Base-by-base conservation (phyloP, 2,888 invertebrate genomes). In the Pristionchus mayeri region DNA sequence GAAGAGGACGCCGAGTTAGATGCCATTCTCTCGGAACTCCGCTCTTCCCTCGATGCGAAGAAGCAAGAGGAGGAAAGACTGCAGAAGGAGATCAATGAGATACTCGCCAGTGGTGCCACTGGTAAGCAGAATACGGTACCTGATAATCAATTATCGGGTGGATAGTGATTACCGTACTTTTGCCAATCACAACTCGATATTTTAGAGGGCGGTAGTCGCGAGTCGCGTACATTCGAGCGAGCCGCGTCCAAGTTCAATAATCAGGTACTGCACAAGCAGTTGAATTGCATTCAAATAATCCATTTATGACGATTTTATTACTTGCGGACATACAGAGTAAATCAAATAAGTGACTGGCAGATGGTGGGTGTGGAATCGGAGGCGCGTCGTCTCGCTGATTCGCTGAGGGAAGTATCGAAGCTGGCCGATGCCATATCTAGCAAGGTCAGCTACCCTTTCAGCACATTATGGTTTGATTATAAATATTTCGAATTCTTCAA, bases 361-460 rank as follows among this genome's bases (percentile, higher is more conserved):
- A 80, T 80, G 89, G 85, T 90, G 40, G 80, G 88, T 24, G 89
- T 97, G 21, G 95, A 95, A 92, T 94, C 94, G 0, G 97, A 97
- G 93, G 95, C 97, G 2, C 95, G 95, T 88, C 95, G 96, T 88
- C 95, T 99, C 48, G 95, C 96, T 4, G 95, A 95, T 85, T 97
- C 97, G 95, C 96, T 98, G 30, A 88, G 90, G 18, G 88, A 88
- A 18, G 90, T 91, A 2, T 90, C 91, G 13, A 86, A 84, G 6
- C 83, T 92, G 18, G 92, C 92, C 2, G 91, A 91, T 50, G 90
- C 88, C 37, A 92, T 92, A 67, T 91, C 91, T 63, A 96, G 97
- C 91, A 96, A 96, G 93, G 98, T 99, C 84, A 97, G 97, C 16
- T 54, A 16, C 13, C 21, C 11, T 54, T 21, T 54, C 54, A 54